These are phyloP conservation scores for Athrips mouffetella DNA, from an alignment of 2,888 invertebrate genomes.

Conservation along the genomic window DNA sequence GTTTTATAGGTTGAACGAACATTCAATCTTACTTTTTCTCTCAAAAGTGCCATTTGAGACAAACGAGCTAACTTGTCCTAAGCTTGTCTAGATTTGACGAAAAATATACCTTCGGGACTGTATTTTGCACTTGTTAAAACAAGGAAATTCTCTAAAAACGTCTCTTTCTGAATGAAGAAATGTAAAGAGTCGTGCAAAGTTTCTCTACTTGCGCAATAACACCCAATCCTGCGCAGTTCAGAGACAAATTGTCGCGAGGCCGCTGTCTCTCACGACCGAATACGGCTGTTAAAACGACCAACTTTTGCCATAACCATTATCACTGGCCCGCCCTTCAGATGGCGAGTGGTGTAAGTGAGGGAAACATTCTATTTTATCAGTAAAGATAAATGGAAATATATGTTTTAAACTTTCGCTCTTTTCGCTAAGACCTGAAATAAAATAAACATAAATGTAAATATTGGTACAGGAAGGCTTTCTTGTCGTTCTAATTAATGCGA, in stretches of 20 bases:
- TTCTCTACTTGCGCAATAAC: conserved; percentile 3
- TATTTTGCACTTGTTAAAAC: neutral
- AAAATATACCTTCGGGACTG: neutral
- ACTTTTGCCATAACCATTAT: conserved; percentile 74
- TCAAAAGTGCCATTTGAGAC: neutral
- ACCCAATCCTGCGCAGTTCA: conserved; percentile 32
- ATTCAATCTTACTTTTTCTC: neutral
- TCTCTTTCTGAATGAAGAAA: neutral
- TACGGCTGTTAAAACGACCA: conserved; percentile 52
- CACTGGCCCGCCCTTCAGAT: conserved; percentile 56
- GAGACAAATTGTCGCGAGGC: conserved; percentile 50
- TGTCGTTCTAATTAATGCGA: too few species aligned
- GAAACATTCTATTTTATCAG: neutral
- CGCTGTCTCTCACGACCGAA: conserved; percentile 34
- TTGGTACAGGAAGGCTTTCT: too few species aligned
- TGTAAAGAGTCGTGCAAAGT: conserved; percentile 1
- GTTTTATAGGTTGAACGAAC: neutral
- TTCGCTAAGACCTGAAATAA: too few species aligned
- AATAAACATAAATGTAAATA: too few species aligned
- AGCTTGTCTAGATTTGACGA: neutral
- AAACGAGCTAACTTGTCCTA: neutral
- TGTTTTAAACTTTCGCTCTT: too few species aligned
- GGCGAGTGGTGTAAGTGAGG: conserved; percentile 37
- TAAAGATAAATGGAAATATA: neutral
- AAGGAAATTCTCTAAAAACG: neutral